Evolutionary conservation across 2,797 vertebrate species (phyloP), one percentile per base, ranked within the genome.

Genomic region (Sylvilagus floridanus): DNA sequence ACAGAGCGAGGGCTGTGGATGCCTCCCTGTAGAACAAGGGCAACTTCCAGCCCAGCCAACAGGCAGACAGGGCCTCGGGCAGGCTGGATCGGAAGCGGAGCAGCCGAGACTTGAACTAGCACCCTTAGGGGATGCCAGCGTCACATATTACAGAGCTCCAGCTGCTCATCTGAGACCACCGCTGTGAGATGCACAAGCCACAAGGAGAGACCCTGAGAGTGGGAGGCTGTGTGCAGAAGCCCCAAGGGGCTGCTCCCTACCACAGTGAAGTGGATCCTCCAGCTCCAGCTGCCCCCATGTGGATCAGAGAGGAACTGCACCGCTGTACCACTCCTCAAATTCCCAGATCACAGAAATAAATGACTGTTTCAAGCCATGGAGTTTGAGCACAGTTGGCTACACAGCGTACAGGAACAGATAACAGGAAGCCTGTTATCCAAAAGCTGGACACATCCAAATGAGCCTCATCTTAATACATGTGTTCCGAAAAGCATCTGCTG

Each of bases 401-500:
- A 21, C 0, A 47, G 28, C 2, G 17, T 7, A 3, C 1, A 75
- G 28, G 19, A 52, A 62, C 0, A 62, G 19, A 62, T 4, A 37
- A 91, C n/a, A 81, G 16, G 65, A 68, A 92, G n/a, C 50, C 17
- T 1, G 57, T 14, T 17, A 78, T 22, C 50, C 19, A 24, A 7
- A 65, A 19, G 52, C 0, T 57, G 26, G 79, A 89, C 76, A 93
- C 71, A 71, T 50, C 71, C 4, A 77, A 71, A 75, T 32, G 50
- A 22, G 60, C 2, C 19, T 90, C 37, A n/a, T 52, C 42, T 14
- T 65, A 95, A 88, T 1, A 57, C 50, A 90, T 81, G 62, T 63
- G 63, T 19, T 85, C 75, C 57, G n/a, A 35, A 77, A 78, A 92
- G 91, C 50, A 68, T 75, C 73, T 77, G 35, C 68, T 92, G 63